A percentile compares a stretch with the other conserved stretches of the same genome.
Evolutionary conservation across 2,888 invertebrate genomes (phyloP).

Genomic region (Mactromeris polynyma): DNA sequence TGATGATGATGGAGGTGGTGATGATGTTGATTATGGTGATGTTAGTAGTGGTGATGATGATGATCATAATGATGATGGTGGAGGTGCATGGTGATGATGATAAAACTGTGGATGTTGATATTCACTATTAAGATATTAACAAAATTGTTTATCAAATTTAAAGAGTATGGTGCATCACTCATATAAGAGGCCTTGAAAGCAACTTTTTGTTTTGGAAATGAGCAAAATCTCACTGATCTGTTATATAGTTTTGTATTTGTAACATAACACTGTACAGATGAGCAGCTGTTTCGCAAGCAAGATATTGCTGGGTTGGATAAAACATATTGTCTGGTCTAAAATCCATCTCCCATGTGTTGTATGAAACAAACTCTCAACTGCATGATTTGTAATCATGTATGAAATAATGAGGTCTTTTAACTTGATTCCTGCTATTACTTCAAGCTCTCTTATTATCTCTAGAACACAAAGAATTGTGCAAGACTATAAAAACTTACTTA

Average conservation of each 20-base stretch:
- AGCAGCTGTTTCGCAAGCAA: background rate
- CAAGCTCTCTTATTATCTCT: background rate
- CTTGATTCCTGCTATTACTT: background rate
- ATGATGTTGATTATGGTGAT: too few species aligned
- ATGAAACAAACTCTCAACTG: background rate
- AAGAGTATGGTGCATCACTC: background rate
- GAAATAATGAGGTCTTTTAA: background rate
- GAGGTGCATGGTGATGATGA: too few species aligned
- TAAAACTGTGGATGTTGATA: too few species aligned
- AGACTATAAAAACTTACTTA: background rate
- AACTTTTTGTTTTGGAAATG: background rate
- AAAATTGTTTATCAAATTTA: too few species aligned
- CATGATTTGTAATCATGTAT: background rate
- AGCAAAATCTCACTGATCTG: background rate
- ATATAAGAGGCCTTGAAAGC: background rate
- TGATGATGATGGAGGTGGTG: too few species aligned
- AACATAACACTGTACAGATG: background rate
- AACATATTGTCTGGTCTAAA: background rate
- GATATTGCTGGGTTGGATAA: background rate
- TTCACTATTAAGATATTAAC: too few species aligned
- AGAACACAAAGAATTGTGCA: background rate
- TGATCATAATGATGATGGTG: too few species aligned
- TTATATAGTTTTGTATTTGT: background rate
- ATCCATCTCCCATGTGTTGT: background rate
- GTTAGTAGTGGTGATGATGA: too few species aligned